phyloP scores from a whole-genome alignment of 35 echinoderm and acorn worm genomes.

The Ophiothrix spiculata region DNA sequence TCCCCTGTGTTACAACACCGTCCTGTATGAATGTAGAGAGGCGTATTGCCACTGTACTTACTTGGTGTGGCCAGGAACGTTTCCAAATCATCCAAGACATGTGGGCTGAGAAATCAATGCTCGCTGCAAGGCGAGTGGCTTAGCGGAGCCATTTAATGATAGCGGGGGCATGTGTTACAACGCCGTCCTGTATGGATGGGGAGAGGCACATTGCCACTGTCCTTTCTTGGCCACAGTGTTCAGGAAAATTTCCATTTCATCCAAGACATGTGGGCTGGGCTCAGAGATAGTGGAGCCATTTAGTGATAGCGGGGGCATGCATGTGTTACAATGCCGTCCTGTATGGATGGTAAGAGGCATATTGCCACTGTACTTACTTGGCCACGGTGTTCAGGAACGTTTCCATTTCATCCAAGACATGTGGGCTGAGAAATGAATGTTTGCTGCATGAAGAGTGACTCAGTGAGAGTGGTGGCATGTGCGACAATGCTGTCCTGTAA shows the following conservation, averaged over 20 bases:
- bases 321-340: slow-evolving; percentile 85
- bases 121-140: slow-evolving; percentile 38
- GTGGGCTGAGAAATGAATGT: slow-evolving; percentile 60
- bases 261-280: slow-evolving; percentile 58
- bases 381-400: slow-evolving; percentile 73
- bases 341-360: too few relatives aligned
- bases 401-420: slow-evolving; percentile 78
- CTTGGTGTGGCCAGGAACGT: slow-evolving; percentile 67
- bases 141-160: slow-evolving; percentile 50
- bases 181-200: slow-evolving; percentile 72
- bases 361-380: too few relatives aligned
- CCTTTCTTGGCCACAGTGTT: slow-evolving; percentile 67
- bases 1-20: slow-evolving; percentile 80
- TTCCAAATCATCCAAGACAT: slow-evolving; percentile 78
- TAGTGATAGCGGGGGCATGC: slow-evolving; percentile 96
- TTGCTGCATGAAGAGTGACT: slow-evolving; percentile 37
- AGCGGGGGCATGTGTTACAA: slow-evolving; percentile 90
- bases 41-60: too few relatives aligned
- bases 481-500: slow-evolving; percentile 67
- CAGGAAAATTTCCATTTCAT: slow-evolving; percentile 83
- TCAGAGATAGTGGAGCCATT: slow-evolving; percentile 73
- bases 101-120: slow-evolving; percentile 51
- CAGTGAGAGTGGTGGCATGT: slow-evolving; percentile 93
- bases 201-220: too few relatives aligned
- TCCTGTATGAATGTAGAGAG: too few relatives aligned